Conservation (phyloP, 2,888 invertebrate species). For the Eristalis arbustorum region DNA sequence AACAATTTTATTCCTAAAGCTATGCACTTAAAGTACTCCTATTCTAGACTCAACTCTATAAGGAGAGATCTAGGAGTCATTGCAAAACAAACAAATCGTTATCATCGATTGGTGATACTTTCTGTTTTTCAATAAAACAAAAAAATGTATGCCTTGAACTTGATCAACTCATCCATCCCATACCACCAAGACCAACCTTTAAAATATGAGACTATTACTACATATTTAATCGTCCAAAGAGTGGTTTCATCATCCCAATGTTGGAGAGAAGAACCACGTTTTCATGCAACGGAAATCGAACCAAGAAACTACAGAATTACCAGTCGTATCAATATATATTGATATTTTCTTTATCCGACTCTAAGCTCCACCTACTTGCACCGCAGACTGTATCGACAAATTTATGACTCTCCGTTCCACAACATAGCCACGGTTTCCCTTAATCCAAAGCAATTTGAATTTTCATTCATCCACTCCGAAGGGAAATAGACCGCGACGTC, state of each 20-base stretch:
- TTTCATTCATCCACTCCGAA: slow-evolving; percentile 12
- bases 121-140: too few species aligned
- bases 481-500: slow-evolving; percentile 43
- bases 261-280: background rate
- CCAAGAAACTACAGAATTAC: background rate
- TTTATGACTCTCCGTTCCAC: slow-evolving; percentile 6
- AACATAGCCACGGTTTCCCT: slow-evolving; percentile 11
- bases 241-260: background rate
- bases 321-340: background rate
- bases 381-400: background rate
- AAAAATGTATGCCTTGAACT: background rate
- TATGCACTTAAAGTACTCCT: too few species aligned
- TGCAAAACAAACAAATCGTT: too few species aligned
- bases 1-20: too few species aligned
- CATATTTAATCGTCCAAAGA: background rate
- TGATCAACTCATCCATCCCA: background rate
- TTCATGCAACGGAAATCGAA: background rate
- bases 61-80: too few species aligned
- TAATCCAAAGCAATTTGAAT: slow-evolving; percentile 19
- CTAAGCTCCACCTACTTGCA: background rate
- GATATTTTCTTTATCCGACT: background rate
- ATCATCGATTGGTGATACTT: too few species aligned
- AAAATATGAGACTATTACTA: background rate
- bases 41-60: too few species aligned
- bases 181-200: background rate